Evolutionary conservation across 23 tunicate species (phyloP).

Genomic region (Aplidium turbinatum): DNA sequence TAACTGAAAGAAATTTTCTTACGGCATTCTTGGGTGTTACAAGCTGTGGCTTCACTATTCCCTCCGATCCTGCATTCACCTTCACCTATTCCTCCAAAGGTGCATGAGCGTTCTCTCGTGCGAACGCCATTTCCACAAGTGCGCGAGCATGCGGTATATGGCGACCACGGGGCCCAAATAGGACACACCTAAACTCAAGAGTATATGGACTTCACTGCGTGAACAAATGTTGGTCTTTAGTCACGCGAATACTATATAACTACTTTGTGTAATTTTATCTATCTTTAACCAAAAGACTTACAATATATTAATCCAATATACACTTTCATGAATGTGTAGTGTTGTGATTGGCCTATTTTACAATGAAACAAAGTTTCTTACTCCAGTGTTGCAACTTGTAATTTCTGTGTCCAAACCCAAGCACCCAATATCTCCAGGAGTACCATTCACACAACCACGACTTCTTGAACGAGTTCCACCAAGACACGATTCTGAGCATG

Average conservation of each 20-base stretch:
- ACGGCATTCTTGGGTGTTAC: slow-evolving; percentile 1
- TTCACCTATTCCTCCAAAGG: slow-evolving; percentile 42
- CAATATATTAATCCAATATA: too few relatives aligned
- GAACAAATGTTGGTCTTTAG: too few relatives aligned
- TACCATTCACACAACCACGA: slow-evolving; percentile 39
- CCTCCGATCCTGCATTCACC: slow-evolving; percentile 18
- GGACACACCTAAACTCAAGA: slow-evolving; percentile 35
- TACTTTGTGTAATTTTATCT: too few relatives aligned
- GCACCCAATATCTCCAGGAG: slow-evolving; percentile 57
- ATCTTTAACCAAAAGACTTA: too few relatives aligned
- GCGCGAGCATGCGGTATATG: slow-evolving; percentile 44
- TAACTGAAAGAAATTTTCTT: too few relatives aligned
- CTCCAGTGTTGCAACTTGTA: not conserved
- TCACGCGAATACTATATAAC: too few relatives aligned
- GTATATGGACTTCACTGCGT: too few relatives aligned
- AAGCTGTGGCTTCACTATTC: too few relatives aligned
- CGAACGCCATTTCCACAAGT: slow-evolving; percentile 65
- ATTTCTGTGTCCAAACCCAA: slow-evolving; percentile 34
- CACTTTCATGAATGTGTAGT: not conserved
- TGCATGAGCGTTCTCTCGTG: slow-evolving; percentile 42
- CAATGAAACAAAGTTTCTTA: not conserved
- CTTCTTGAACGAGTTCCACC: slow-evolving; percentile 44
- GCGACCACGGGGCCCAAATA: slow-evolving; percentile 51
- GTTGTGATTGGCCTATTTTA: not conserved
- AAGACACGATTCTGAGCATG: slow-evolving; percentile 56